Evolutionary conservation across 2,797 vertebrate genomes (phyloP), one percentile per base, ranked within the genome.

Genomic region (Dendrocincla fuliginosa): DNA sequence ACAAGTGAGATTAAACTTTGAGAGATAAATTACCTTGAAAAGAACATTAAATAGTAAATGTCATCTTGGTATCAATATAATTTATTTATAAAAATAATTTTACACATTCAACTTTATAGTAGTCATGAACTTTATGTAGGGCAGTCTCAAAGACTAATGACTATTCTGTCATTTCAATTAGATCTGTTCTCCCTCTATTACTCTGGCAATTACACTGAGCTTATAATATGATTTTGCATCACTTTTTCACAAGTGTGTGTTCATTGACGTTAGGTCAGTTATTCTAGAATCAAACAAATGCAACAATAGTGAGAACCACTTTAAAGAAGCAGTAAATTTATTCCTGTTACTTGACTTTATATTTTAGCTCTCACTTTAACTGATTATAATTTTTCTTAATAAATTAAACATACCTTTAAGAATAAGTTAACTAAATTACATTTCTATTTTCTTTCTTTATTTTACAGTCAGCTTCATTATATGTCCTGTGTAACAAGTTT

Each of bases 81-180:
- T 74, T 90, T 95, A 90, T 90, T 91, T 82, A 89, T 87, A 77
- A 90, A 90, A 89, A 64, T 87, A 74, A 96, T 75, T 85, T 78
- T 71, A 46, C 22, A 74, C 25, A 80, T 91, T 59, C 53, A 80
- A 80, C 27, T 61, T 82, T 74, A 57, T 23, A 79, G 25, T 17
- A 90, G 49, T 84, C 24, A 35, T 52, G 82, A 93, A 94, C 57
- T 94, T 89, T 64, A 89, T 77, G 23, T 85, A 96, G 75, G 71
- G 24, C 60, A 89, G 32, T 64, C 44, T 92, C 39, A 83, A 96
- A 93, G 84, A 89, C 37, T 91, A 80, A 92, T 83, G 74, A 93
- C 22, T 81, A 23, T 70, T 84, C 81, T 61, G 53, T 92, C 61
- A 61, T 71, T 95, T 94, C 81, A 91, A 70, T 76, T 47, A 86